Percentiles rank a stretch among this genome's conserved stretches.
phyloP scores from a whole-genome alignment of 2,797 vertebrate species.

The Xiphorhynchus erythropygius region DNA sequence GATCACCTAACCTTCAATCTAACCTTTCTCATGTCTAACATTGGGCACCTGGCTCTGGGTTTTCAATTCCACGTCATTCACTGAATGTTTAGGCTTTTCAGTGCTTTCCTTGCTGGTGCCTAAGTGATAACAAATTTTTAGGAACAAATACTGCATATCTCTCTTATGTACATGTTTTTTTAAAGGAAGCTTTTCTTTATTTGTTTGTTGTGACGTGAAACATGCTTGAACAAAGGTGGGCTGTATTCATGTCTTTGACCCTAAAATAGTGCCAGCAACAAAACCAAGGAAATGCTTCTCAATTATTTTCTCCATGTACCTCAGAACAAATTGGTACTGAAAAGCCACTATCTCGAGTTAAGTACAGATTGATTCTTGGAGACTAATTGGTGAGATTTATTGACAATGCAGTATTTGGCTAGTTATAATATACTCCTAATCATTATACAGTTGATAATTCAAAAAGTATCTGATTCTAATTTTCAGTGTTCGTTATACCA shows the following conservation, averaged over 20 bases:
- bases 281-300: neutral
- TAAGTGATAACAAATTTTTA: neutral
- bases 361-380: slow-evolving; percentile 38
- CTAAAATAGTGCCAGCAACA: neutral
- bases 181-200: neutral
- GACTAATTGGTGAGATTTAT: slow-evolving; percentile 36
- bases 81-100: neutral
- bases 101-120: neutral
- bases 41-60: neutral
- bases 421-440: neutral
- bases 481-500: neutral
- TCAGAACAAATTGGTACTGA: neutral
- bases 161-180: neutral
- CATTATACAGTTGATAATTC: slow-evolving; percentile 26
- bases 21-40: neutral
- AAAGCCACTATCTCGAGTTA: neutral
- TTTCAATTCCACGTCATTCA: neutral
- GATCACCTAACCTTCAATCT: neutral
- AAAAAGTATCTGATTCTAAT: neutral
- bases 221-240: neutral
- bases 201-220: neutral
- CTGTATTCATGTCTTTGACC: neutral
- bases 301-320: neutral
- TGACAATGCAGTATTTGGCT: neutral
- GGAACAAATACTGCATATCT: neutral